These are phyloP conservation scores for Porites australiensis DNA, from an alignment of 64 coral and sea anemone genomes.

Conservation along the genomic window DNA sequence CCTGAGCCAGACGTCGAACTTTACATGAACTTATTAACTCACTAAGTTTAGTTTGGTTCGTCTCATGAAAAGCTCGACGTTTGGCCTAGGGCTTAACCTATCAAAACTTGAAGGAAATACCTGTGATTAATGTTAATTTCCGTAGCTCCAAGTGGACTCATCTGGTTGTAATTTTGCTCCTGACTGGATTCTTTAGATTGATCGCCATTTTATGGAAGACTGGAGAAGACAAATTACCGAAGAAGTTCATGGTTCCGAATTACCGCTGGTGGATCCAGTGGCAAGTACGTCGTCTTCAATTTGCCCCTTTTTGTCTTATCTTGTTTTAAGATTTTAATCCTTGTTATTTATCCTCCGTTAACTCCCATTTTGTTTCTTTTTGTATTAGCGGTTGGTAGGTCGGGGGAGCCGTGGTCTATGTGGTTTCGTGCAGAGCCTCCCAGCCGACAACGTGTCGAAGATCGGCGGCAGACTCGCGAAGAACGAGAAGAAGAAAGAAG, in stretches of 20 bases:
- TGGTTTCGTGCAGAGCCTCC: conserved; percentile 74
- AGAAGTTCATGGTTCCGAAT: conserved; percentile 60
- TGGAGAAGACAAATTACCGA: conserved; percentile 65
- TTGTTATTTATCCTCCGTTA: too few species aligned
- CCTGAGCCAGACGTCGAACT: too few species aligned
- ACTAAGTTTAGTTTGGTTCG: too few species aligned
- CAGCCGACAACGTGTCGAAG: conserved; percentile 51
- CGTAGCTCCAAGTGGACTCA: too few species aligned
- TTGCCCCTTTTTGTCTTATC: too few species aligned
- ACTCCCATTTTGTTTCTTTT: neutral
- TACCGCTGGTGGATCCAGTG: conserved; percentile 92
- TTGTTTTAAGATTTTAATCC: too few species aligned
- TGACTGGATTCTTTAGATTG: conserved; percentile 60
- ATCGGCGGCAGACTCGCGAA: conserved; percentile 70
- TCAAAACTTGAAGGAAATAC: too few species aligned
- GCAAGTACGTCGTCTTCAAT: conserved; percentile 64
- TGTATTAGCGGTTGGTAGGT: conserved; percentile 46
- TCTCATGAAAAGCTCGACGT: too few species aligned
- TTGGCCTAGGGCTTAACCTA: too few species aligned
- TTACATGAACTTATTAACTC: too few species aligned
- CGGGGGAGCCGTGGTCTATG: conserved; percentile 70
- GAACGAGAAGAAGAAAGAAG: conserved; percentile 69
- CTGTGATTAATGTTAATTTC: too few species aligned
- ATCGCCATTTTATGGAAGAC: conserved; percentile 63
- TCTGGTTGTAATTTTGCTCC: too few species aligned